A percentile compares a stretch with the other conserved stretches of the same genome.
Conservation (phyloP, 2,888 invertebrate species). For the Ophonus ardosiacus region DNA sequence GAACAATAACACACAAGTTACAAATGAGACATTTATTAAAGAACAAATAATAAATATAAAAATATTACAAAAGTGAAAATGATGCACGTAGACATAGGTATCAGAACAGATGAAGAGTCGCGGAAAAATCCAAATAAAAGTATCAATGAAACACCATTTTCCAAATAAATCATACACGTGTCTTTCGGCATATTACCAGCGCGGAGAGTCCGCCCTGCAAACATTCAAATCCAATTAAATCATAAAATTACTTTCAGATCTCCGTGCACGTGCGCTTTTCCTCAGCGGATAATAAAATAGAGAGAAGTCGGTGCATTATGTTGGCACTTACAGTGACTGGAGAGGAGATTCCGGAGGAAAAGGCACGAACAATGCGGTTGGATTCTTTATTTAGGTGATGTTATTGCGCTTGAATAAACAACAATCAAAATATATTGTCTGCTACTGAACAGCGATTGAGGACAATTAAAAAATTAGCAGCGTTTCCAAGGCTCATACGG, state of each 20-base stretch:
- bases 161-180: conserved; percentile 48
- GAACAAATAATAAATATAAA: conserved; percentile 39
- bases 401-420: conserved; percentile 8
- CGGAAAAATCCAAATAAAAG: conserved; percentile 43
- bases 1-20: conserved; percentile 43
- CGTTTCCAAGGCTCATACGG: background rate
- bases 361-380: conserved; percentile 25
- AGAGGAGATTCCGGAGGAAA: background rate
- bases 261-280: conserved; percentile 31
- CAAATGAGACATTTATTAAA: conserved; percentile 46
- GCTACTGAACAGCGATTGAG: background rate
- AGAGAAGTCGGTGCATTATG: conserved; percentile 1
- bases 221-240: conserved; percentile 41
- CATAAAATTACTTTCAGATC: conserved; percentile 26
- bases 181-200: conserved; percentile 47
- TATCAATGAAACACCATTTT: conserved; percentile 61
- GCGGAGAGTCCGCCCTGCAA: conserved; percentile 56
- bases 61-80: conserved; percentile 44
- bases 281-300: conserved; percentile 17
- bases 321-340: conserved; percentile 7
- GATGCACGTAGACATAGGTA: conserved; percentile 10
- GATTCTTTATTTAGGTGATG: conserved; percentile 1
- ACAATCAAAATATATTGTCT: conserved; percentile 23
- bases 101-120: conserved; percentile 1
- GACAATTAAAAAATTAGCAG: background rate